Conservation (phyloP, 2,888 invertebrate species). For the Chaetoderma sp. region DNA sequence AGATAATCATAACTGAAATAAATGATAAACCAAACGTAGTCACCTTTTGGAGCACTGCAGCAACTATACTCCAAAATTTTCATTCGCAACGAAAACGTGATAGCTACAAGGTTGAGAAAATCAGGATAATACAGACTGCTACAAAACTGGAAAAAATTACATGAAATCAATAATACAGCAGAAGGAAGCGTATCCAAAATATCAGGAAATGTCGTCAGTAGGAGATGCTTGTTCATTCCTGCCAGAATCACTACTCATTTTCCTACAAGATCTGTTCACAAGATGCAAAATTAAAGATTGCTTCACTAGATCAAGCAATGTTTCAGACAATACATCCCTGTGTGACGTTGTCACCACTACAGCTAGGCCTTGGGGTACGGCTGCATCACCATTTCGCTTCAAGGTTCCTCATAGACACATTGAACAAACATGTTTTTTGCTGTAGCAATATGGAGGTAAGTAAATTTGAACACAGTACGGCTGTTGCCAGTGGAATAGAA, state of each 20-base stretch:
- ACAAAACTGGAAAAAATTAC: conserved; percentile 43
- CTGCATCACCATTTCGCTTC: conserved; percentile 38
- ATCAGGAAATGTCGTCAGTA: no score
- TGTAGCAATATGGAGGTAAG: conserved; percentile 37
- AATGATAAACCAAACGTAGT: conserved; percentile 37
- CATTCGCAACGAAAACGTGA: conserved; percentile 13
- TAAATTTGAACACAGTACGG: conserved; percentile 39
- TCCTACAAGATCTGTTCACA: conserved; percentile 19
- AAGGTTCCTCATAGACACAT: conserved; percentile 41
- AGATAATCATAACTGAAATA: conserved; percentile 35
- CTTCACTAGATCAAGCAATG: conserved; percentile 39
- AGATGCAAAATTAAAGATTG: conserved; percentile 22
- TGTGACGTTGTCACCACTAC: conserved; percentile 33
- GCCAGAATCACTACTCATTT: conserved; percentile 14
- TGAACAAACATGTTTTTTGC: conserved; percentile 37
- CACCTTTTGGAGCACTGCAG: conserved; percentile 34
- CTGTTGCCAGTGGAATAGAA: conserved; percentile 22
- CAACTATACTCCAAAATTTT: conserved; percentile 29
- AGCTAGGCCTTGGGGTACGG: conserved; percentile 38
- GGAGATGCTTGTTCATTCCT: no score
- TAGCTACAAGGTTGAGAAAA: conserved; percentile 22
- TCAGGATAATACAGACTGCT: conserved; percentile 32
- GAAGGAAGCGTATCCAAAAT: no score
- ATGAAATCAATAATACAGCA: conserved; percentile 34
- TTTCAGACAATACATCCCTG: conserved; percentile 34